These are phyloP conservation scores for Corythoichthys intestinalis DNA, from an alignment of 2,113 vertebrate species.

Conservation along the genomic window DNA sequence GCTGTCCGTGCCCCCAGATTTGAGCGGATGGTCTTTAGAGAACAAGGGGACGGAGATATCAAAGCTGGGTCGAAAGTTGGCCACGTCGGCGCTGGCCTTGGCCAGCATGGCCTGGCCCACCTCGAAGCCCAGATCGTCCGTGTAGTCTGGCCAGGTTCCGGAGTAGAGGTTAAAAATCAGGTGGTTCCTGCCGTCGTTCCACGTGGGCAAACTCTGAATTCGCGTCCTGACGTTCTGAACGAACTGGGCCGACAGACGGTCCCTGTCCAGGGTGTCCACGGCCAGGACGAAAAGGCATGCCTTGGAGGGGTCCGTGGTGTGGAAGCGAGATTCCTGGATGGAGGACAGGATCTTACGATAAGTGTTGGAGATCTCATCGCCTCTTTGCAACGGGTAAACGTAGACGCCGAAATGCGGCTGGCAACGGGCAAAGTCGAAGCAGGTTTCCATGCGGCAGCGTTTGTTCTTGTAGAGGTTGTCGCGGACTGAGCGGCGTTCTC, in stretches of 20 bases:
- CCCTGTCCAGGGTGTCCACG: constrained; percentile 77
- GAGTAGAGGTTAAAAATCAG: constrained; percentile 80
- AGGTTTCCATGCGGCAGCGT: constrained; percentile 79
- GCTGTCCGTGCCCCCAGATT: constrained; percentile 63
- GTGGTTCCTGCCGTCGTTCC: constrained; percentile 78
- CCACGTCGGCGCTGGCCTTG: constrained; percentile 73
- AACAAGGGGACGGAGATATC: constrained; percentile 79
- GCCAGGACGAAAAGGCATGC: constrained; percentile 75
- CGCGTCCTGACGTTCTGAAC: constrained; percentile 68
- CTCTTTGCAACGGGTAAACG: constrained; percentile 69
- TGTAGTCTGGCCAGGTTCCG: constrained; percentile 79
- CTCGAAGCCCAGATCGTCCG: constrained; percentile 78
- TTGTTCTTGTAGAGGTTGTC: constrained; percentile 75
- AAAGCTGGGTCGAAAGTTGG: constrained; percentile 74
- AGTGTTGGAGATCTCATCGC: constrained; percentile 70
- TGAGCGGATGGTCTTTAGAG: constrained; percentile 76
- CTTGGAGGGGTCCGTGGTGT: constrained; percentile 66
- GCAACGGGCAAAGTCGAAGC: constrained; percentile 75
- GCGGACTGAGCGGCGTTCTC: constrained; percentile 67
- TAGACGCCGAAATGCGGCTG: constrained; percentile 71
- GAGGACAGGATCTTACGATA: constrained; percentile 75
- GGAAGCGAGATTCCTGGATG: constrained; percentile 73
- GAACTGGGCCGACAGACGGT: constrained; percentile 74
- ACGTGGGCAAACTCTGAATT: constrained; percentile 72
- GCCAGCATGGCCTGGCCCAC: constrained; percentile 78